Evolutionary conservation across 2,113 vertebrate species (phyloP).

Genomic region (Thymallus thymallus): DNA sequence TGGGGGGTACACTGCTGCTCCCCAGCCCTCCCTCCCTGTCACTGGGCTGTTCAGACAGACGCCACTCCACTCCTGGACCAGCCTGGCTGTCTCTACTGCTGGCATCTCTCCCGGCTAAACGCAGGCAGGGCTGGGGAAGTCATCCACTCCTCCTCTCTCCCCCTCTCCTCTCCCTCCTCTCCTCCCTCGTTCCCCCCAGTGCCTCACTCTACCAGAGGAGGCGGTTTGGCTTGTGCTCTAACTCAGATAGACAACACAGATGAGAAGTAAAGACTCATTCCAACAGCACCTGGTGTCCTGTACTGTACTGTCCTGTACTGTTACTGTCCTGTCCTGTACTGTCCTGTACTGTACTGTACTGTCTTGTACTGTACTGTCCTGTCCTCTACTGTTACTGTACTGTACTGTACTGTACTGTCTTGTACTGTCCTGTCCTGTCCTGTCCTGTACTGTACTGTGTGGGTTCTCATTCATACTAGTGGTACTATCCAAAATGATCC

Average conservation of each 20-base stretch:
- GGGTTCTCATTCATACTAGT: too few species aligned
- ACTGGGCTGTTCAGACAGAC: conserved; percentile 57
- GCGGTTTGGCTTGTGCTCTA: conserved; percentile 52
- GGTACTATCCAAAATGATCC: too few species aligned
- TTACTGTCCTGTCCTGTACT: too few species aligned
- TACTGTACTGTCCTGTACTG: too few species aligned
- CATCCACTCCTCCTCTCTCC: background rate
- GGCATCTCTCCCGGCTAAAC: conserved; percentile 7
- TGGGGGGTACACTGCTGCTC: conserved; percentile 40
- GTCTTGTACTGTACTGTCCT: too few species aligned
- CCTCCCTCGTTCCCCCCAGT: background rate
- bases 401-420: too few species aligned
- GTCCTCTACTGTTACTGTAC: too few species aligned
- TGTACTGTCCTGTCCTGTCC: too few species aligned
- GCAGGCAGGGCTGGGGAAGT: conserved; percentile 80
- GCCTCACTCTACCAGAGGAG: background rate
- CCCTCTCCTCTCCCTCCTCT: background rate
- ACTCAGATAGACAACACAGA: conserved; percentile 55
- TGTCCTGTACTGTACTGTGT: too few species aligned
- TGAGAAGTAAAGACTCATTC: conserved; percentile 53
- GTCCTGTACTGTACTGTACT: too few species aligned
- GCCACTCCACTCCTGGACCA: conserved; percentile 34
- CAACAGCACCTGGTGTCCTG: conserved; percentile 48
- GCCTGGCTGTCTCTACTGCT: conserved; percentile 43
- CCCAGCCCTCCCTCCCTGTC: conserved; percentile 36